These are phyloP conservation scores for Heliconius hermathena DNA, from an alignment of 1,140 invertebrate genomes.

Conservation along the genomic window DNA sequence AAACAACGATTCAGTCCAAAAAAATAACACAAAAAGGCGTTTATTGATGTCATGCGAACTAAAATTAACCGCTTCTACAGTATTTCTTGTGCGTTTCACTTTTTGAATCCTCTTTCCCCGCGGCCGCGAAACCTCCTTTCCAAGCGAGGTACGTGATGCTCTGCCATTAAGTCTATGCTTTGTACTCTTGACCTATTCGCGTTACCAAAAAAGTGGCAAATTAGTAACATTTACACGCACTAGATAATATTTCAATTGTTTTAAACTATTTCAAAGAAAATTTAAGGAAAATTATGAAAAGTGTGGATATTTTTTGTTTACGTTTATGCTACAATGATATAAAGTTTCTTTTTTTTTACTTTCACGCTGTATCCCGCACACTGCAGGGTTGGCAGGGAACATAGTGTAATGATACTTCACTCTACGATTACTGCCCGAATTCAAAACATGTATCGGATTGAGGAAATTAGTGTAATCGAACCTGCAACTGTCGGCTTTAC, in stretches of 20 bases:
- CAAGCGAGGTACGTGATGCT: constrained; percentile 12
- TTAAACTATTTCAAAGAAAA: neutral
- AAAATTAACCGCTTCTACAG: constrained; percentile 35
- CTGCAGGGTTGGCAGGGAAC: too few species aligned
- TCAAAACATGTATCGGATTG: too few species aligned
- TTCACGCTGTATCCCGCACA: too few species aligned
- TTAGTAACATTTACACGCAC: constrained; percentile 26
- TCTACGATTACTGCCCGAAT: too few species aligned
- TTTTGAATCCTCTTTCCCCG: constrained; percentile 40
- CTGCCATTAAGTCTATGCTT: constrained; percentile 23
- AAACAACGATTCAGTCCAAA: neutral
- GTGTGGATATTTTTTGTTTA: neutral
- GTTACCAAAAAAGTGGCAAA: constrained; percentile 23
- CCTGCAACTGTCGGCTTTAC: too few species aligned
- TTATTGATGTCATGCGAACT: constrained; percentile 34
- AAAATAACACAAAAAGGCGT: neutral
- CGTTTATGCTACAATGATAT: neutral
- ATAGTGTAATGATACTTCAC: too few species aligned
- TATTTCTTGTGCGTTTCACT: constrained; percentile 50
- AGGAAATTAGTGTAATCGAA: too few species aligned
- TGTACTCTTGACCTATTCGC: constrained; percentile 26
- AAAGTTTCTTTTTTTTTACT: too few species aligned
- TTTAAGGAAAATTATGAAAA: neutral
- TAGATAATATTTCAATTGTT: constrained; percentile 19
- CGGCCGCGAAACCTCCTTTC: constrained; percentile 71